Base-by-base conservation (phyloP, 1,140 invertebrate species). In the Cepaea nemoralis region DNA sequence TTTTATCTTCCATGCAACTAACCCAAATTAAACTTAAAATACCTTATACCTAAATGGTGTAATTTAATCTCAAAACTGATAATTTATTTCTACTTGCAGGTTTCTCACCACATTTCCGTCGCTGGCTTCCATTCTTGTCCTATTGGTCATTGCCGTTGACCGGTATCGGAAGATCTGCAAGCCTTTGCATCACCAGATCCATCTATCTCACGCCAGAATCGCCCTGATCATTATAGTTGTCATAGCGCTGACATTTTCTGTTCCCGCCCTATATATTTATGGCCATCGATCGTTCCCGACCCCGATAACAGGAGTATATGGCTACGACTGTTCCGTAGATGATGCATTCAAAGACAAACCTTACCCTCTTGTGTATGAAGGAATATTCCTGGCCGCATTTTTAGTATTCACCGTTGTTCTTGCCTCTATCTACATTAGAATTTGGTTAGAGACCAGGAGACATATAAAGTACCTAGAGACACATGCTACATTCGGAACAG, bases 111-210 rank as follows among this genome's bases (percentile, higher is more conserved):
- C 77, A 0, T 42, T 78, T 48, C 77, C 77, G 12, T 69, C 66
- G 27, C 39, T 83, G 19, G 77, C 77, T 8, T 85, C 85, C 70
- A 82, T 83, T 31, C 42, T 81, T n/a, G 83, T 80, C 0, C 73
- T 86, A 0, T 35, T 86, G 0, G 69, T 82, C 70, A 86, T 86
- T 27, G 85, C 85, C 16, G 76, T 82, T 10, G 85, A 86, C 81
- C 74, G 82, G 24, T 85, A 84, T 48, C 69, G 81, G 19, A 82
- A 81, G 39, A 80, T 85, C 22, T 85, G 85, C 77, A 77, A 78
- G 35, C 85, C 85, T 5, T 59, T 85, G 16, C 80, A 84, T 66
- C 22, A 19, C 24, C 83, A 83, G 33, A 78, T 84, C 33, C 27
- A 42, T 0, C n/a, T 82, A 0, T 45, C 48, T 14, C 67, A 77